A percentile compares a stretch with the other conserved stretches of the same genome.
Evolutionary conservation across 2,888 invertebrate species (phyloP).

Genomic region (Diploptera punctata): DNA sequence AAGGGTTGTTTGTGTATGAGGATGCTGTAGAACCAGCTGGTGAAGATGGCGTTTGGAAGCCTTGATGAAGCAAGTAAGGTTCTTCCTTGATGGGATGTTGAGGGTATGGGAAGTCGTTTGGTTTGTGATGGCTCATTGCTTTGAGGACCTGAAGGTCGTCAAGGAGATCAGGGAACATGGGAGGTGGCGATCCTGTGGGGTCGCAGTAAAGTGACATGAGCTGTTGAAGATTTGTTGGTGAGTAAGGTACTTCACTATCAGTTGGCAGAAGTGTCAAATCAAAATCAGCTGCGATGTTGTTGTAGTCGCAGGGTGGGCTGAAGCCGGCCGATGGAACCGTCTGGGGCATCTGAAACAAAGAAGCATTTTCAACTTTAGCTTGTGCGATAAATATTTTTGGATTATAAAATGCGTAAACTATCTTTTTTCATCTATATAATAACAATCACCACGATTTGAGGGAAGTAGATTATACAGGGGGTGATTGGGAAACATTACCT

Average conservation of each 20-base stretch:
- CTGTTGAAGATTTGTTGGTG: conserved; percentile 39
- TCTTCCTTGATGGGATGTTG: conserved; percentile 57
- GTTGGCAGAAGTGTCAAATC: conserved; percentile 74
- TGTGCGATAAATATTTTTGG: too few species aligned
- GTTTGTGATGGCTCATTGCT: conserved; percentile 13
- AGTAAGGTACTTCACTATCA: conserved; percentile 45
- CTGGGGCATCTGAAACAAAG: conserved; percentile 79
- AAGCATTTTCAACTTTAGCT: too few species aligned
- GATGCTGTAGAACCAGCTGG: conserved; percentile 35
- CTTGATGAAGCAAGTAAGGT: conserved; percentile 22
- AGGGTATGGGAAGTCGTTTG: conserved; percentile 48
- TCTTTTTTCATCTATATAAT: too few species aligned
- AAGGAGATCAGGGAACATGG: conserved; percentile 37
- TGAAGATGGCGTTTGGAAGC: conserved; percentile 30
- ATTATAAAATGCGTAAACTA: too few species aligned
- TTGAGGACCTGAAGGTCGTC: conserved; percentile 11
- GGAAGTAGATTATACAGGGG: too few species aligned
- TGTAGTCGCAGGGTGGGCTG: conserved; percentile 74
- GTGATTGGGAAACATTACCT: too few species aligned
- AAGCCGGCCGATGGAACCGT: conserved; percentile 79
- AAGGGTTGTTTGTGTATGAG: conserved; percentile 32
- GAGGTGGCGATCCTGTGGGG: conserved; percentile 37
- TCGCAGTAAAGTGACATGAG: conserved; percentile 40
- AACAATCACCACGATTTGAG: too few species aligned
- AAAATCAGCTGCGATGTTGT: conserved; percentile 65